Conservation (phyloP, 2,888 invertebrate genomes). For the Leptinotarsa rubiginosa region DNA sequence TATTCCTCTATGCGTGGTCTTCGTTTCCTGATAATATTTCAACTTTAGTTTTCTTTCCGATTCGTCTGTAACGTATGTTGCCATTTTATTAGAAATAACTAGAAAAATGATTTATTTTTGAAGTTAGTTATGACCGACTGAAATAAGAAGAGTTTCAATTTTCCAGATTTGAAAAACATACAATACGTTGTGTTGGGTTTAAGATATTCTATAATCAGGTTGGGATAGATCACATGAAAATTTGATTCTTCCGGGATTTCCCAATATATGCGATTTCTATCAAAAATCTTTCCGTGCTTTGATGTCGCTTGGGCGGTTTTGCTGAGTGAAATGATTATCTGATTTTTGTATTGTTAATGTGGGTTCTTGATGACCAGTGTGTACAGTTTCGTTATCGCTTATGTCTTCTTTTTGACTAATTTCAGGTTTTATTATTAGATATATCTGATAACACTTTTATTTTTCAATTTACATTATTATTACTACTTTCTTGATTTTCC, state of each 20-base stretch:
- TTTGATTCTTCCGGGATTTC: not conserved
- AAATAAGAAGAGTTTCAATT: not conserved
- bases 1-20: no score
- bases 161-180: not conserved
- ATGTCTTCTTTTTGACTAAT: not conserved
- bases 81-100: conserved; percentile 24
- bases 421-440: not conserved
- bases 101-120: not conserved
- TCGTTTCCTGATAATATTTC: no score
- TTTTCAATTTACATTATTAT: not conserved
- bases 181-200: no score
- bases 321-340: conserved; percentile 3
- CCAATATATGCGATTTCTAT: conserved; percentile 14
- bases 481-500: not conserved
- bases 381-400: conserved; percentile 19
- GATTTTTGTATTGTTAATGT: conserved; percentile 19
- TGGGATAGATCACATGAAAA: not conserved
- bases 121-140: not conserved
- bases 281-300: conserved; percentile 5
- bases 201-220: not conserved
- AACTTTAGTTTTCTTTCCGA: conserved; percentile 41
- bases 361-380: conserved; percentile 10
- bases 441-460: not conserved
- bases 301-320: not conserved
- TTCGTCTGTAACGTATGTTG: conserved; percentile 39